A percentile compares a stretch with the other conserved stretches of the same genome.
Conservation (phyloP, 2,888 invertebrate genomes). For the Drosophila fungiperda region DNA sequence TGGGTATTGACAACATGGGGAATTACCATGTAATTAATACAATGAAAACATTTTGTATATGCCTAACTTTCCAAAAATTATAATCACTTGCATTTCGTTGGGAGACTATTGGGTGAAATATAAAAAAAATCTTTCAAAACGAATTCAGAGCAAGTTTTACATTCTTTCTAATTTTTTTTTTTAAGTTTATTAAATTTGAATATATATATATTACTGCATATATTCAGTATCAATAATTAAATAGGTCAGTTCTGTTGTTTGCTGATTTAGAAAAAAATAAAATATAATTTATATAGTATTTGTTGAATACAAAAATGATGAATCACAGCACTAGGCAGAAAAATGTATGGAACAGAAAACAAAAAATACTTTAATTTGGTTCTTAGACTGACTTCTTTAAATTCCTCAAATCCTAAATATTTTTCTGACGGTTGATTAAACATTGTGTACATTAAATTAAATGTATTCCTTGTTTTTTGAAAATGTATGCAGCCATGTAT, state of each 20-base stretch:
- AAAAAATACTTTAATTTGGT: not conserved
- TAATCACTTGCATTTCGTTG: not conserved
- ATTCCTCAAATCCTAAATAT: not conserved
- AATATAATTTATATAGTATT: constrained; percentile 16
- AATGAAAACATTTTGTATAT: not conserved
- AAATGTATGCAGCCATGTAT: not conserved
- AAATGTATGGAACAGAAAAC: not conserved
- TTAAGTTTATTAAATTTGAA: not conserved
- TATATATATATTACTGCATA: not conserved
- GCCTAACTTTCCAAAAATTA: not conserved
- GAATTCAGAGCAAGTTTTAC: not conserved
- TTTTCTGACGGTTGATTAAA: not conserved
- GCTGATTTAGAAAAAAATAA: constrained; percentile 22
- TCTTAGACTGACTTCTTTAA: not conserved
- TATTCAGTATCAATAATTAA: constrained; percentile 30
- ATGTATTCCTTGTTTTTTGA: not conserved
- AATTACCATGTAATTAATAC: not conserved
- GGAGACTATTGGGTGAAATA: not conserved
- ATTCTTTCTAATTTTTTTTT: not conserved
- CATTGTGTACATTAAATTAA: not conserved
- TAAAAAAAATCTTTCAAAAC: not conserved
- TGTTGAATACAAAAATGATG: constrained; percentile 25
- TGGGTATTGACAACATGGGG: not conserved
- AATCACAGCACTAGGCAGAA: constrained; percentile 12
- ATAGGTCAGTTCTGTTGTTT: constrained; percentile 56